Percentiles rank a stretch among this genome's conserved stretches.
phyloP scores from a whole-genome alignment of 2,888 invertebrate species.

The Orthonevra nobilis region DNA sequence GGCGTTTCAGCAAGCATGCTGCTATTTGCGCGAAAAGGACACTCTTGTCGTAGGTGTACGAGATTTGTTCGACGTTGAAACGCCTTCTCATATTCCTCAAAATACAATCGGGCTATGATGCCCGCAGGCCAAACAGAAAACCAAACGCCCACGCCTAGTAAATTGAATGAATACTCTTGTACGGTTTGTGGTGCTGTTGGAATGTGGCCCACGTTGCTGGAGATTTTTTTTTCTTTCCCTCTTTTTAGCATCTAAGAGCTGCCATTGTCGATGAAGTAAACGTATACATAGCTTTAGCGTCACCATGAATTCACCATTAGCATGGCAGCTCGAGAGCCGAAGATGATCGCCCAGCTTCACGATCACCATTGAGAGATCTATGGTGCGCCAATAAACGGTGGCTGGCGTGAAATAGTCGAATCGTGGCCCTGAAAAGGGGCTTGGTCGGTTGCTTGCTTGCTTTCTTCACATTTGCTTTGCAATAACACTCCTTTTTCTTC shows the following conservation, averaged over 20 bases:
- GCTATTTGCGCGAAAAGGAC: slow-evolving; percentile 66
- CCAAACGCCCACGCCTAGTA: slow-evolving; percentile 67
- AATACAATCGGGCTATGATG: slow-evolving; percentile 68
- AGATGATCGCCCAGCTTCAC: slow-evolving; percentile 43
- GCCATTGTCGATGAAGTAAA: slow-evolving; percentile 63
- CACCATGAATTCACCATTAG: slow-evolving; percentile 56
- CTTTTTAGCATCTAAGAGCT: slow-evolving; percentile 58
- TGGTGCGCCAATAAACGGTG: slow-evolving; percentile 58
- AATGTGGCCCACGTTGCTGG: slow-evolving; percentile 67
- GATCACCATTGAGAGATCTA: slow-evolving; percentile 35
- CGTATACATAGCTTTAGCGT: too few species aligned
- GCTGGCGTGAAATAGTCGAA: slow-evolving; percentile 62
- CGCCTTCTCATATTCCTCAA: slow-evolving; percentile 69
- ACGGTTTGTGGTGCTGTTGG: slow-evolving; percentile 53
- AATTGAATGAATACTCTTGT: slow-evolving; percentile 62
- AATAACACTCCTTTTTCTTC: slow-evolving; percentile 34
- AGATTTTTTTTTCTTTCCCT: slow-evolving; percentile 4
- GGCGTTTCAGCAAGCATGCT: slow-evolving; percentile 25
- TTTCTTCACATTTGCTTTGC: slow-evolving; percentile 25
- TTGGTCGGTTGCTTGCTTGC: slow-evolving; percentile 40
- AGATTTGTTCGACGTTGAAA: slow-evolving; percentile 68
- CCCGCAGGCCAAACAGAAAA: slow-evolving; percentile 68
- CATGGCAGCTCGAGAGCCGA: slow-evolving; percentile 49
- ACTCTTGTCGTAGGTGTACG: slow-evolving; percentile 69
- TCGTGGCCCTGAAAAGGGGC: slow-evolving; percentile 67